Conservation (phyloP, 2,113 vertebrate species). For the Mesembrinibis cayennensis region DNA sequence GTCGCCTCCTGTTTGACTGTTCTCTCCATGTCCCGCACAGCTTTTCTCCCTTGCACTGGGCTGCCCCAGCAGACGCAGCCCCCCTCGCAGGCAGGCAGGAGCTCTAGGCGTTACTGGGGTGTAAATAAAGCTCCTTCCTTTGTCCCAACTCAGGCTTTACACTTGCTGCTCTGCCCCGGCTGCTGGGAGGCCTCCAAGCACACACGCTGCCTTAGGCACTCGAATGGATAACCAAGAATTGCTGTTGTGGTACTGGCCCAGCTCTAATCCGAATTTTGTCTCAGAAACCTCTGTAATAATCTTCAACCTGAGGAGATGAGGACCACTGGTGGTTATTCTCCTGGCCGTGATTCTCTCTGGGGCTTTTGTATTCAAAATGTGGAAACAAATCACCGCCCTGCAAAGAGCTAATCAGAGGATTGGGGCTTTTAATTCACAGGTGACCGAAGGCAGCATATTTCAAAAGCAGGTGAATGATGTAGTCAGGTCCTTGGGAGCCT, state of each 20-base stretch:
- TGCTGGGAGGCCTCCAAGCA: background rate
- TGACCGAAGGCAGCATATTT: rapidly evolving
- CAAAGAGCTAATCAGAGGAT: background rate
- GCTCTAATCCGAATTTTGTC: background rate
- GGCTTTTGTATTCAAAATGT: background rate
- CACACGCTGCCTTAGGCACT: background rate
- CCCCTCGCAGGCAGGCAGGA: background rate
- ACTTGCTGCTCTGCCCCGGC: background rate
- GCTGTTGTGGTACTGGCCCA: background rate
- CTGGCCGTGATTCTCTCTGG: background rate
- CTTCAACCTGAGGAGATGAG: background rate
- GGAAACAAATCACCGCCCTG: background rate
- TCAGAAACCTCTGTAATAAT: background rate
- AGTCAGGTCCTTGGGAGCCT: background rate
- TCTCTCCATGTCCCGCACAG: background rate
- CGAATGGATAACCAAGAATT: background rate
- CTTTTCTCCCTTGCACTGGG: background rate
- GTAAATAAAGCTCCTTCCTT: background rate
- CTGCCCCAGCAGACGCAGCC: background rate
- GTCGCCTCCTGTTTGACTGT: background rate
- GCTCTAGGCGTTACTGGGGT: background rate
- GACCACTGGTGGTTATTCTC: background rate
- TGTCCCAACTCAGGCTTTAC: background rate
- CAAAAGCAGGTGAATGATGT: background rate
- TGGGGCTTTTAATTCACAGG: background rate